phyloP scores from a whole-genome alignment of 2,797 vertebrate species.

The Oreonectes daqikongensis region DNA sequence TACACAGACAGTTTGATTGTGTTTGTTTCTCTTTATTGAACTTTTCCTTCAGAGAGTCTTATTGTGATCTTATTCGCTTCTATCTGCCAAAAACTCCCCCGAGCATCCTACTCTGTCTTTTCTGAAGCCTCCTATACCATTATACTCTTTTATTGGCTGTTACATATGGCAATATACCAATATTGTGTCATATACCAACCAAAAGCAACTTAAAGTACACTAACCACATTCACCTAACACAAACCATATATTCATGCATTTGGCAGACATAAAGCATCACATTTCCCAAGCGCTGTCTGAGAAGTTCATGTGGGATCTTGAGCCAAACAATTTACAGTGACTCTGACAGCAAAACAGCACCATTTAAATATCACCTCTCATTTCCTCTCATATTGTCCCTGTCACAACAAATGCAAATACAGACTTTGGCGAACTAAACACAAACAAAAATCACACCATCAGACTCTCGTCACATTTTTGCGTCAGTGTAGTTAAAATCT shows the following conservation, averaged over 20 bases:
- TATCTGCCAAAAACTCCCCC: constrained; percentile 31
- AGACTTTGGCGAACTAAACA: neutral
- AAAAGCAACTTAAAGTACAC: constrained; percentile 2
- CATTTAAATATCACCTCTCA: constrained; percentile 28
- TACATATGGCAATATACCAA: neutral
- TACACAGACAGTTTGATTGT: constrained; percentile 37
- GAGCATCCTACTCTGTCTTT: neutral
- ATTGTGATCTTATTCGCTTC: constrained; percentile 27
- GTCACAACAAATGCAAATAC: constrained; percentile 41
- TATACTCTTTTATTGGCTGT: constrained; percentile 8
- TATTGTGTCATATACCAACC: neutral
- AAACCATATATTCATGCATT: neutral
- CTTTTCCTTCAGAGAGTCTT: constrained; percentile 23
- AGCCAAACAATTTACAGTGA: constrained; percentile 3
- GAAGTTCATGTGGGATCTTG: constrained; percentile 23
- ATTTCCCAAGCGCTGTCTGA: neutral
- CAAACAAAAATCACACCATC: neutral
- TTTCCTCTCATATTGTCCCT: constrained; percentile 10
- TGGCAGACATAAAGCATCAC: neutral
- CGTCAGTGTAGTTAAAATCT: neutral
- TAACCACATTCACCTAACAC: neutral
- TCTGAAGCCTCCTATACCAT: constrained; percentile 6
- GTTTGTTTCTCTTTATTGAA: constrained; percentile 35
- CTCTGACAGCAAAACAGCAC: constrained; percentile 33
- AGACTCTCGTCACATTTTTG: neutral